Evolutionary conservation across 2,797 vertebrate species (phyloP), one percentile per base, ranked within the genome.

Genomic region (Typhlichthys subterraneus): DNA sequence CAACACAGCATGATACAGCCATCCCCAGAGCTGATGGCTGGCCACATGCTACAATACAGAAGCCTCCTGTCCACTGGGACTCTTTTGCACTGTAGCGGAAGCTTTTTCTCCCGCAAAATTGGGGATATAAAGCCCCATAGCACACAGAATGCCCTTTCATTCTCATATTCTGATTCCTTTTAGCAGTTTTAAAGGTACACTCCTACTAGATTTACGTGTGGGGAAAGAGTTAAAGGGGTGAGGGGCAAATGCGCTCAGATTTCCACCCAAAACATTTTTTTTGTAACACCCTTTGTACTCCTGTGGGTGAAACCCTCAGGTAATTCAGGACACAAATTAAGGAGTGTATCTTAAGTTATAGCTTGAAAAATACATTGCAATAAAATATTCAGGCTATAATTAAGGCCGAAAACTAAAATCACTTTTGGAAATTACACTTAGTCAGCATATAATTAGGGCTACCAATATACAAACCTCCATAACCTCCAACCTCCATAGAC

Each of bases 391-490:
- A 82, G 53, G 65, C 72, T 87, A 9, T 42, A 80, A 78, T 74
- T 75, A 53, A 67, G 63, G 72, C 66, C 62, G 73, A 65, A 64
- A 77, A 62, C 80, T 71, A 73, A 70, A 72, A 80, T 87, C 70
- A 67, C 65, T 75, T 80, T 76, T 69, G 62, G 74, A 86, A 79
- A 67, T 58, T 72, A 57, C 38, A 60, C 70, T 76, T 52, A 79
- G 57, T 59, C 64, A 63, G 47, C 45, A n/a, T 87, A 67, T 89
- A 85, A 89, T 90, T 80, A 81, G 55, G 63, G 76, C 38, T 69
- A 81, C 81, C 66, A 85, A 76, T 79, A 60, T 75, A 63, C 62
- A 29, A 29, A 29, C 23, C 23, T 29, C 23, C 23, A 29, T 29
- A 29, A 29, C 23, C 23, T 79, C 80, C 72, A 66, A 83, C 58